Conservation (phyloP, 2,113 vertebrate species). For the Epinephelus cyanopodus region DNA sequence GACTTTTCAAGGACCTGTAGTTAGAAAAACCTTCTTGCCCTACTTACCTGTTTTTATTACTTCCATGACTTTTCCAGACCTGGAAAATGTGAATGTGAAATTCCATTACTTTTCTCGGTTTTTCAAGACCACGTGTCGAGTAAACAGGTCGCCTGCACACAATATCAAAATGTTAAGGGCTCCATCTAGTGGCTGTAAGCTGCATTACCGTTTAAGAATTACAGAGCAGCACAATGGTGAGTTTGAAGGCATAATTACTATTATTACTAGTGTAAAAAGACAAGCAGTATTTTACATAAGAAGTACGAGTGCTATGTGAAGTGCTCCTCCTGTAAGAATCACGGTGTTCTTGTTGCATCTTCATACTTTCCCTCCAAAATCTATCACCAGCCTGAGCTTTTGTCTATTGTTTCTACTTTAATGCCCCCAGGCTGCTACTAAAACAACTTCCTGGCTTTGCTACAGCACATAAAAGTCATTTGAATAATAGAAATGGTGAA, state of each 20-base stretch:
- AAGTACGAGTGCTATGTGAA: not conserved
- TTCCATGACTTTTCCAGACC: too few species aligned
- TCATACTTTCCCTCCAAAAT: not conserved
- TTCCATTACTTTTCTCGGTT: too few species aligned
- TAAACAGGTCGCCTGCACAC: too few species aligned
- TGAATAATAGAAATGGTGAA: not conserved
- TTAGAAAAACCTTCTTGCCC: too few species aligned
- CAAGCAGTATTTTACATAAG: not conserved
- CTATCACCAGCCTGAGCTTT: not conserved
- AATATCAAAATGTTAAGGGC: not conserved
- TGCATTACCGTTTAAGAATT: not conserved
- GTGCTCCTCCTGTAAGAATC: not conserved
- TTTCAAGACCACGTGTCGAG: too few species aligned
- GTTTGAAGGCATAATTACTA: not conserved
- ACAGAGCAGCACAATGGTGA: constrained; percentile 76
- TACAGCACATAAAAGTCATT: not conserved
- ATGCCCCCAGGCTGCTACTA: not conserved
- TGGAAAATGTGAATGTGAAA: too few species aligned
- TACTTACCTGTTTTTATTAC: too few species aligned
- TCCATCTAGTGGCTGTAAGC: constrained; percentile 45
- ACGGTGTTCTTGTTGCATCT: not conserved
- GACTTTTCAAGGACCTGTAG: too few species aligned
- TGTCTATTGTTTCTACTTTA: not conserved
- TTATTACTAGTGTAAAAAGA: too few species aligned
- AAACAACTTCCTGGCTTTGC: not conserved